These are phyloP conservation scores for Scomber colias DNA, from an alignment of 2,113 vertebrate genomes.

Conservation along the genomic window DNA sequence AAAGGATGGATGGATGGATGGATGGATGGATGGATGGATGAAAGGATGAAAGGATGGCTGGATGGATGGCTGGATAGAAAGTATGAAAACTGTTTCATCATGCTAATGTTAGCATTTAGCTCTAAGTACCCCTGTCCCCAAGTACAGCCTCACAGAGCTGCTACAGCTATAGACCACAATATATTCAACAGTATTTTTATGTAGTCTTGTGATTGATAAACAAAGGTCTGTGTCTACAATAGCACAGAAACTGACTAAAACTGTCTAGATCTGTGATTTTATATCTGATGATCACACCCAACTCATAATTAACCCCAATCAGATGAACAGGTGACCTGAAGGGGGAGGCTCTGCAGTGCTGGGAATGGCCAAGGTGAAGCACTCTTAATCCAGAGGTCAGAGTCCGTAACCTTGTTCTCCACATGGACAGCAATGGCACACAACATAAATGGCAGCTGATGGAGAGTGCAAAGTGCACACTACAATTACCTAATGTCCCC, in stretches of 20 bases:
- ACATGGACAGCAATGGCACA: background rate
- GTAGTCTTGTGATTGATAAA: background rate
- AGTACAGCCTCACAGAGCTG: no score
- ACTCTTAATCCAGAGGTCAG: conserved; percentile 38
- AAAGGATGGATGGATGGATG: no score
- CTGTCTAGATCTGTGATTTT: background rate
- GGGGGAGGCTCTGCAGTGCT: background rate
- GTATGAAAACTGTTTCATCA: no score
- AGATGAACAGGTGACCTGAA: conserved; percentile 1
- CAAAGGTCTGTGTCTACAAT: background rate
- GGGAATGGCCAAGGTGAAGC: conserved; percentile 29
- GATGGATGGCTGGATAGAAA: no score
- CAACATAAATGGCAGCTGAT: conserved; percentile 42
- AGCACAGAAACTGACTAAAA: background rate
- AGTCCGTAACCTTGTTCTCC: conserved; percentile 15
- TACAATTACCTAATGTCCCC: background rate
- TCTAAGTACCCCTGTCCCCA: no score
- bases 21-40: no score
- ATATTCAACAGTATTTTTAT: background rate
- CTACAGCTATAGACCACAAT: no score
- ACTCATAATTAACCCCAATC: conserved; percentile 53
- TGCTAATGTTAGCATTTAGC: no score
- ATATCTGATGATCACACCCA: conserved; percentile 29
- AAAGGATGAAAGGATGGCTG: no score
- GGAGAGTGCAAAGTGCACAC: conserved; percentile 12